These are phyloP conservation scores for Drosophila kanapiae DNA, from an alignment of 1,140 invertebrate genomes.

Conservation along the genomic window DNA sequence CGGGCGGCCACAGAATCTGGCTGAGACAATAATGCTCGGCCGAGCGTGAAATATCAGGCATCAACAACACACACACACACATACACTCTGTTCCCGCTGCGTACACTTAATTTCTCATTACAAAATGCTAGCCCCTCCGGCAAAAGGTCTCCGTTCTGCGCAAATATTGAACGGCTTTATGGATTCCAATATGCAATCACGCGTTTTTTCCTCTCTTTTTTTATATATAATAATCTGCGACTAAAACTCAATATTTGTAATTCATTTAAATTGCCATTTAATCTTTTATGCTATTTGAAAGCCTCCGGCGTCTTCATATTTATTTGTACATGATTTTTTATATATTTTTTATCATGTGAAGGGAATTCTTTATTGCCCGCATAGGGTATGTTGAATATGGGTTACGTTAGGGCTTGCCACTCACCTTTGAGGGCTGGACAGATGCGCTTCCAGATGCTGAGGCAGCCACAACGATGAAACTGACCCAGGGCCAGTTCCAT, in stretches of 20 bases:
- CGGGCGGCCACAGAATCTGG: slow-evolving; percentile 27
- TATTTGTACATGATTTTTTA: slow-evolving; percentile 26
- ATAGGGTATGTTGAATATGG: not conserved
- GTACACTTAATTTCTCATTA: slow-evolving; percentile 57
- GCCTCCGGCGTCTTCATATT: slow-evolving; percentile 7
- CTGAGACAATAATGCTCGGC: slow-evolving; percentile 45
- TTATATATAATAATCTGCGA: slow-evolving; percentile 15
- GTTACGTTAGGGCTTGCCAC: slow-evolving; percentile 3
- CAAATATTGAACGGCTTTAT: slow-evolving; percentile 59
- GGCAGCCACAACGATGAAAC: slow-evolving; percentile 95
- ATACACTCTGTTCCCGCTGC: slow-evolving; percentile 17
- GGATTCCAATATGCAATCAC: slow-evolving; percentile 64
- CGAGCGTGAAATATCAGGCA: slow-evolving; percentile 48
- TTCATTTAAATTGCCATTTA: slow-evolving; percentile 65
- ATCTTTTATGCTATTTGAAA: slow-evolving; percentile 7
- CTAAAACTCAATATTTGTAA: slow-evolving; percentile 74
- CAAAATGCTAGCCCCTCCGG: slow-evolving; percentile 22
- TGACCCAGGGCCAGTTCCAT: slow-evolving; percentile 97
- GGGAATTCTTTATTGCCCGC: not conserved
- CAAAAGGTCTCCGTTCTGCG: slow-evolving; percentile 17
- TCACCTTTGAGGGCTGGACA: slow-evolving; percentile 98
- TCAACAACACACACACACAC: slow-evolving; percentile 36
- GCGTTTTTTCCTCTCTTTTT: slow-evolving; percentile 14
- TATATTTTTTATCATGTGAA: slow-evolving; percentile 10
- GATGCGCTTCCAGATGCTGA: slow-evolving; percentile 97